These are phyloP conservation scores for Channa maculata DNA, from an alignment of 2,113 vertebrate genomes.

Conservation along the genomic window DNA sequence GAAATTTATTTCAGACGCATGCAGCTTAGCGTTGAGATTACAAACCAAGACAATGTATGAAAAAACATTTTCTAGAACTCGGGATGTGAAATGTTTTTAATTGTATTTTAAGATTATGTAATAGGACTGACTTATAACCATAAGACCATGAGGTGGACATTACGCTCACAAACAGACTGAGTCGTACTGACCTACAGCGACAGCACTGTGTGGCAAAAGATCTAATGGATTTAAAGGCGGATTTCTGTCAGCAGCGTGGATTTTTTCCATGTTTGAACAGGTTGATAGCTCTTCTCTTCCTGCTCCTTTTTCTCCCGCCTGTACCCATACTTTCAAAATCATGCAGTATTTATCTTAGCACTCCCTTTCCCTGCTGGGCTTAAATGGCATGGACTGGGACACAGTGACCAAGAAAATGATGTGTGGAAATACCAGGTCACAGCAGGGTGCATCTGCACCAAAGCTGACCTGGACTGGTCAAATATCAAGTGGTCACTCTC, in stretches of 20 bases:
- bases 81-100: too few species aligned
- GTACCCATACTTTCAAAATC: background rate
- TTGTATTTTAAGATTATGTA: background rate
- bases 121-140: background rate
- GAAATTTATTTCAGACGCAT: too few species aligned
- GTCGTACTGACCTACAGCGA: background rate
- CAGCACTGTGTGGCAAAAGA: background rate
- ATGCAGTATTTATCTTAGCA: conserved; percentile 4
- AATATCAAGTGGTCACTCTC: background rate
- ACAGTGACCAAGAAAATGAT: background rate
- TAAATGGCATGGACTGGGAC: conserved; percentile 13
- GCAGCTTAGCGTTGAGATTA: too few species aligned
- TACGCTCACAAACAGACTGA: background rate
- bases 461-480: background rate
- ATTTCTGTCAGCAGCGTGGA: background rate
- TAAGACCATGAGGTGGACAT: conserved; percentile 8
- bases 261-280: conserved; percentile 1
- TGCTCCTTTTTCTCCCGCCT: background rate
- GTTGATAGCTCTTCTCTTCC: background rate
- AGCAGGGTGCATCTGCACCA: background rate
- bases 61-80: too few species aligned
- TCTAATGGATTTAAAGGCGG: background rate
- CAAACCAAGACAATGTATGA: too few species aligned
- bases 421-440: background rate
- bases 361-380: conserved; percentile 4